Evolutionary conservation across 2,888 invertebrate genomes (phyloP), one percentile per base, ranked within the genome.

Genomic region (Napeogenes sylphis): DNA sequence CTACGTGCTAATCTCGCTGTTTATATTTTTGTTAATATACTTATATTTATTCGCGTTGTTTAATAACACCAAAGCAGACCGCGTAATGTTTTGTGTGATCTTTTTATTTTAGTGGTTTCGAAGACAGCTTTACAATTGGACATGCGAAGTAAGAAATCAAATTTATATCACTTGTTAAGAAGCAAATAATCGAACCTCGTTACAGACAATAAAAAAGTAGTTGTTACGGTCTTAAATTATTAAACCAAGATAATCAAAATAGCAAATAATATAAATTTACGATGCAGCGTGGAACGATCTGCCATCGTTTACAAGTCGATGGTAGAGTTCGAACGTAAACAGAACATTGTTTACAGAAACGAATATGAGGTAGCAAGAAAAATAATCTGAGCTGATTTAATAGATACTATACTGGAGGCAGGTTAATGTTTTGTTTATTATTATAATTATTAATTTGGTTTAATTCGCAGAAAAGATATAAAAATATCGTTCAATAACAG

Each of bases 281-380:
- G 59, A 63, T 56, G 55, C 54, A 56, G 14, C 60, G 38, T 42
- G 57, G 61, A 47, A 51, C 45, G 61, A 30, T 38, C 56, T 30
- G 62, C 55, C 56, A 57, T 62, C 64, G 67, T 69, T 65, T 64
- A 63, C 63, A 32, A 42, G 45, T 53, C 58, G 57, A 56, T 66
- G 66, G 66, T 64, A 55, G 57, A 64, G 53, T 55, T 56, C 35
- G 45, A 55, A 65, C 62, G 67, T 68, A 73, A 73, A 74, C 70
- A 70, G 47, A 45, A n/a, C 56, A 5, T 57, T 67, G 65, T 71
- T 69, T 69, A 71, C 61, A 61, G 59, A 66, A 65, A 53, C 65
- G 61, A 65, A 71, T 72, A 71, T 71, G 70, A 72, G 70, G 70
- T 71, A 63, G 64, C 70, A 68, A 66, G 66, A 68, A 71, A 73